Evolutionary conservation across 1,140 invertebrate genomes (phyloP).

Genomic region (Tetraneura akinire): DNA sequence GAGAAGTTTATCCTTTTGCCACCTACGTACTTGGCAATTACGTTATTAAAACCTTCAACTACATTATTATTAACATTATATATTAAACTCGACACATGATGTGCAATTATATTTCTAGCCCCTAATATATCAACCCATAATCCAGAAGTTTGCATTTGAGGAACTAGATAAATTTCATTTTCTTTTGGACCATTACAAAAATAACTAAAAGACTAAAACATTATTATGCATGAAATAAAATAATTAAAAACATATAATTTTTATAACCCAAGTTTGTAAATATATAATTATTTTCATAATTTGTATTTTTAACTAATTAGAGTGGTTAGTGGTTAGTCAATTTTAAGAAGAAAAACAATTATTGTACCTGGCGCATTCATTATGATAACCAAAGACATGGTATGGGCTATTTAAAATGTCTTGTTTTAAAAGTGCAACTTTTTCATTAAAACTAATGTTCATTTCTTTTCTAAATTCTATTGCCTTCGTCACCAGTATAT

Average conservation of each 20-base stretch:
- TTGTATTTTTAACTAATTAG: neutral
- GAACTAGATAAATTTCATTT: too few relatives aligned
- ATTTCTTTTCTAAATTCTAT: neutral
- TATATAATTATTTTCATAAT: neutral
- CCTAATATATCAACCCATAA: too few relatives aligned
- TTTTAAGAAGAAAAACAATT: neutral
- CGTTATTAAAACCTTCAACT: constrained; percentile 3
- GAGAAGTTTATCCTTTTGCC: neutral
- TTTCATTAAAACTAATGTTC: neutral
- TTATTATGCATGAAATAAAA: neutral
- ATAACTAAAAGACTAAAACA: too few relatives aligned
- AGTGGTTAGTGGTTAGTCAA: too few relatives aligned
- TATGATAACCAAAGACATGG: neutral
- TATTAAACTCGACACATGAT: neutral
- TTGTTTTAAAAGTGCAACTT: neutral
- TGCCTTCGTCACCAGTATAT: neutral
- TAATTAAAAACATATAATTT: neutral
- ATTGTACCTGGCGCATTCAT: neutral
- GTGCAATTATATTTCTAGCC: too few relatives aligned
- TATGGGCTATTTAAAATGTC: neutral
- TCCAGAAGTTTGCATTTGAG: too few relatives aligned
- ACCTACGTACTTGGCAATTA: neutral
- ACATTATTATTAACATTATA: constrained; percentile 1
- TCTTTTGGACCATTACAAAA: too few relatives aligned
- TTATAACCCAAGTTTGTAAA: neutral